Evolutionary conservation across 2,888 invertebrate species (phyloP).

Genomic region (Andrena dorsata): DNA sequence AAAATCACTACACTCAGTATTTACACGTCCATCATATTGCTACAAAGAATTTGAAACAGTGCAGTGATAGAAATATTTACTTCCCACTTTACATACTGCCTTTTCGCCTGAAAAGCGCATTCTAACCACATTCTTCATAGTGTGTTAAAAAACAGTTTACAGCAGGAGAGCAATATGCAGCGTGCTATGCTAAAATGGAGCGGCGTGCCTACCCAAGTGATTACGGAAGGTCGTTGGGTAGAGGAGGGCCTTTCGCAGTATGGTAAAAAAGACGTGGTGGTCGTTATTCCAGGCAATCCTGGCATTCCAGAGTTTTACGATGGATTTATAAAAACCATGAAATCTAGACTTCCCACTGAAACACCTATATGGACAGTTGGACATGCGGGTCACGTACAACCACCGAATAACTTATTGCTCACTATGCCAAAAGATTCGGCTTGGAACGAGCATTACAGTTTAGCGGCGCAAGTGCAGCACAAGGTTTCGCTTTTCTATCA

Average conservation of each 20-base stretch:
- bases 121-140: neutral
- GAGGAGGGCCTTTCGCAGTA: slow-evolving; percentile 79
- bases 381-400: slow-evolving; percentile 93
- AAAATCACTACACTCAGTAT: neutral
- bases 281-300: slow-evolving; percentile 95
- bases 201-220: slow-evolving; percentile 90
- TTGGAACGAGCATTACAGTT: slow-evolving; percentile 87
- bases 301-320: slow-evolving; percentile 93
- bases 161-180: slow-evolving; percentile 79
- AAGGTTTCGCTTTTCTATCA: slow-evolving; percentile 86
- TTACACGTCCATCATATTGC: neutral
- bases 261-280: slow-evolving; percentile 87
- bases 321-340: slow-evolving; percentile 89
- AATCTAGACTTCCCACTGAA: slow-evolving; percentile 86
- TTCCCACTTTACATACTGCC: neutral
- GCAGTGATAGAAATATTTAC: neutral
- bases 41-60: neutral
- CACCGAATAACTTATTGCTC: slow-evolving; percentile 85
- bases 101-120: neutral
- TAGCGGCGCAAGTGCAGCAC: slow-evolving; percentile 92
- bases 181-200: slow-evolving; percentile 87
- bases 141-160: slow-evolving; percentile 5
- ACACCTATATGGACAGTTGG: slow-evolving; percentile 93
- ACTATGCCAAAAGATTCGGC: slow-evolving; percentile 67
- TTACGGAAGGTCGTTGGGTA: slow-evolving; percentile 90